Evolutionary conservation across 2,888 invertebrate genomes (phyloP).

Genomic region (Halocaridina rubra): DNA sequence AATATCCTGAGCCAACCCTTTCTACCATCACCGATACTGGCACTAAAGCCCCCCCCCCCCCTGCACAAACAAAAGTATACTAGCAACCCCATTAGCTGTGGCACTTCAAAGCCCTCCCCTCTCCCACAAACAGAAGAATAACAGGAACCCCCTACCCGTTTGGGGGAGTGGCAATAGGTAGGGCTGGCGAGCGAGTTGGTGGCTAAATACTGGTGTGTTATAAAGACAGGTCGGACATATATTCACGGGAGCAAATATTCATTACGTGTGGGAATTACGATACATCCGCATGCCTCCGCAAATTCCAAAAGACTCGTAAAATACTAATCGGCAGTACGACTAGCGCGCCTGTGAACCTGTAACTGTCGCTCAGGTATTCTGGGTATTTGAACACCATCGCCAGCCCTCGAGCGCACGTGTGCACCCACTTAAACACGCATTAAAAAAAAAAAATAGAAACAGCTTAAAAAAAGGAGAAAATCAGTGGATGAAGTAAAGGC

Average conservation of each 20-base stretch:
- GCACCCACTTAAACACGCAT: not conserved
- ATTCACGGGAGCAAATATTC: conserved; percentile 18
- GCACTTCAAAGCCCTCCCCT: not conserved
- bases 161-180: not conserved
- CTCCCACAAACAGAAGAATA: too few relatives aligned
- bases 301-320: conserved; percentile 43
- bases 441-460: not conserved
- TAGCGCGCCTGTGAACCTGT: conserved; percentile 3
- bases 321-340: conserved; percentile 33
- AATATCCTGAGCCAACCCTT: not conserved
- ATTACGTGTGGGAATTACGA: conserved; percentile 19
- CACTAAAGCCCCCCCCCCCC: not conserved
- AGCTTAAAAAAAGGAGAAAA: not conserved
- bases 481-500: too few relatives aligned
- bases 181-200: not conserved
- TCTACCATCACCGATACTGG: not conserved
- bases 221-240: not conserved
- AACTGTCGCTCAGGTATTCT: conserved; percentile 12
- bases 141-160: too few relatives aligned
- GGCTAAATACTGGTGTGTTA: not conserved
- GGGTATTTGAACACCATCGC: not conserved
- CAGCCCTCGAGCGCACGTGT: not conserved
- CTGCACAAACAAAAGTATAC: not conserved
- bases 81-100: not conserved
- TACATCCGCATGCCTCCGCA: conserved; percentile 31